Conservation (phyloP, 1,140 invertebrate species). For the Cataglyphis hispanica region DNA sequence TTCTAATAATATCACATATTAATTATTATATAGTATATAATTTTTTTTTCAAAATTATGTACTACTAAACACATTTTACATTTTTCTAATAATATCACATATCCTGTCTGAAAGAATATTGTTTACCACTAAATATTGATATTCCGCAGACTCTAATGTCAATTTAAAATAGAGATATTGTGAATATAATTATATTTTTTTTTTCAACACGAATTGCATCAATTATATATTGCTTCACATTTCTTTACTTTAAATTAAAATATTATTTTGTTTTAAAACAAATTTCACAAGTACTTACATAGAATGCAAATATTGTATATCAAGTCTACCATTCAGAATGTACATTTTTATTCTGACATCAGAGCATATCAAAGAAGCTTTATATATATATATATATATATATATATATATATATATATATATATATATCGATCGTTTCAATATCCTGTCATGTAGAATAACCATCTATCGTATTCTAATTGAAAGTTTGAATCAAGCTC, state of each 20-base stretch:
- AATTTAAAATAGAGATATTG: background rate
- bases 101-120: background rate
- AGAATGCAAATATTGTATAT: background rate
- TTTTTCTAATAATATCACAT: slow-evolving; percentile 2
- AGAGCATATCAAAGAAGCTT: slow-evolving; percentile 49
- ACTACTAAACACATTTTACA: background rate
- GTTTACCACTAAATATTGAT: background rate
- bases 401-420: no score
- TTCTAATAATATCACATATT: slow-evolving; percentile 4
- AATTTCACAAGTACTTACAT: slow-evolving; percentile 3
- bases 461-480: slow-evolving; percentile 6
- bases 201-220: no score
- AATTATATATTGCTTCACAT: background rate
- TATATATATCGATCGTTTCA: slow-evolving; percentile 13
- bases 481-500: slow-evolving; percentile 6
- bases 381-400: background rate
- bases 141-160: background rate
- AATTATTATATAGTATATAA: no score
- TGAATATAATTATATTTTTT: background rate
- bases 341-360: slow-evolving; percentile 10
- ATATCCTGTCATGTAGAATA: slow-evolving; percentile 49
- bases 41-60: background rate
- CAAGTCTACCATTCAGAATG: background rate
- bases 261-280: background rate
- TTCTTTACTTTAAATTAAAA: background rate